Base-by-base conservation (phyloP, 2,888 invertebrate species). In the Sarcophaga subvicina region DNA sequence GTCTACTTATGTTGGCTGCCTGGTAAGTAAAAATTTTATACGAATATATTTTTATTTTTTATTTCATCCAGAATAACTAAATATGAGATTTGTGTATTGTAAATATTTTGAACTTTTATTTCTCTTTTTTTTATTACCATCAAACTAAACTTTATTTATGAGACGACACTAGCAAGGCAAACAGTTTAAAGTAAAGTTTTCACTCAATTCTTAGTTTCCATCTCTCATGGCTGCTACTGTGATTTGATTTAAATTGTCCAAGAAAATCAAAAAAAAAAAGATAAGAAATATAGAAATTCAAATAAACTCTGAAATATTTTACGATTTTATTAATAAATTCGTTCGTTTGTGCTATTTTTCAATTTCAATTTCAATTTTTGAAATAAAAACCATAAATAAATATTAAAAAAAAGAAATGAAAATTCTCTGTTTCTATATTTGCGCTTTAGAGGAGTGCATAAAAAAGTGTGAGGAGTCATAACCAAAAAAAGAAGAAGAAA, bases 1-100 rank as follows among this genome's bases (percentile, higher is more conserved):
- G 64, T 71, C 64, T 54, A 79, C 70, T 60, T 81, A 54, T 87
- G 84, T 75, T 84, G 78, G 79, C 78, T 75, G 78, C 87, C 84
- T 76, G 87, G 87, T 87, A 84, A 84, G 87, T 87, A 25, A 73
- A 67, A 70, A 22, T 47, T 27, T 77, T 59, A 59, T 64, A 75
- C 8, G 17, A 62, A 64, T 25, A 45, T 20, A 60, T n/a, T 45
- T 37, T 5, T 22, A 1, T 3, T 17, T 37, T 37, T 37, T 37
- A 37, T 37, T 37, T 37, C 37, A 37, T 22, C 6, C 12, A 72
- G 6, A 25, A 49, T 45, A 22, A 66, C 22, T 62, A 45, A 60
- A 64, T 59, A 27, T 6, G 6, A 54, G 54, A 71, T 25, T 71
- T 70, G 11, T 54, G 54, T 25, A 11, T 54, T 70, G 27, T 10